Percentiles rank a stretch among this genome's conserved stretches.
Evolutionary conservation across 2,888 invertebrate genomes (phyloP).

Genomic region (Lochmaea capreae): DNA sequence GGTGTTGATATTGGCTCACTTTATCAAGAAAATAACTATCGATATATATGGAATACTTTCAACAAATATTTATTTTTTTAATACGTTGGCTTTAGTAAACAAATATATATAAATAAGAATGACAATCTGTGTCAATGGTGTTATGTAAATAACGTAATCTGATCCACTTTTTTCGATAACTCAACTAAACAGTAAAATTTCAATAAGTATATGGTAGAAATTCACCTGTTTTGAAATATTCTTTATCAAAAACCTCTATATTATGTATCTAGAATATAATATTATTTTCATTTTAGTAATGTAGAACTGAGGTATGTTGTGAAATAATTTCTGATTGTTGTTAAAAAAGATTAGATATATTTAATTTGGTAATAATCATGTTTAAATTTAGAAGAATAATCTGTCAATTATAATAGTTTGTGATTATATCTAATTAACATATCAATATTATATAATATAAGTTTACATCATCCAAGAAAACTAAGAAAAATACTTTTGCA

Average conservation of each 20-base stretch:
- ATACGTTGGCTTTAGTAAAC: slow-evolving; percentile 26
- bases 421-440: neutral
- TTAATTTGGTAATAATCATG: neutral
- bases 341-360: neutral
- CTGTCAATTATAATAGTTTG: neutral
- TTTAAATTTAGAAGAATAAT: neutral
- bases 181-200: slow-evolving; percentile 3
- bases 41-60: slow-evolving; percentile 13
- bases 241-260: neutral
- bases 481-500: too few relatives aligned
- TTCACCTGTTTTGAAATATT: slow-evolving; percentile 15
- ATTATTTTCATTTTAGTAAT: neutral
- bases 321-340: neutral
- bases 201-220: neutral
- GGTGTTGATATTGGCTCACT: neutral
- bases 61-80: slow-evolving; percentile 33
- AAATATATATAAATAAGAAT: slow-evolving; percentile 26
- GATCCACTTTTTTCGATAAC: slow-evolving; percentile 35
- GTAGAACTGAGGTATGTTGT: neutral
- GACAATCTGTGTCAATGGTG: slow-evolving; percentile 40
- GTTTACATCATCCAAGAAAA: too few relatives aligned
- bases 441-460: neutral
- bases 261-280: neutral
- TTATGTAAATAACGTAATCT: slow-evolving; percentile 44
- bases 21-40: neutral